phyloP scores from a whole-genome alignment of 2,113 vertebrate species.

The Amazona guildingii region DNA sequence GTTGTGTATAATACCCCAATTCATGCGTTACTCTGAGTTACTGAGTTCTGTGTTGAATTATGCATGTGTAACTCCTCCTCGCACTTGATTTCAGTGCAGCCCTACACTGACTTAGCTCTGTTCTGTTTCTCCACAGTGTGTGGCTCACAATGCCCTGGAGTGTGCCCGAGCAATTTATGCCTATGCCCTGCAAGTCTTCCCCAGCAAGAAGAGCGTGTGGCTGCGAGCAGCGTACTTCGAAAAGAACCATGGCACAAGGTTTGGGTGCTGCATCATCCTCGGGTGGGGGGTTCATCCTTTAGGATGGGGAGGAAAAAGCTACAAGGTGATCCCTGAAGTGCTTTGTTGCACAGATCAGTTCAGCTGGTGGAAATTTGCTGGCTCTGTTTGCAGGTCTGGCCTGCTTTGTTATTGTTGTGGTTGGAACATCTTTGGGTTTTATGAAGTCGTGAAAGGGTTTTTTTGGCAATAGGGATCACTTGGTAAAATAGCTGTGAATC shows the following conservation, averaged over 20 bases:
- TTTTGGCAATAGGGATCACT: not conserved
- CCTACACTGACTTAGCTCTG: not conserved
- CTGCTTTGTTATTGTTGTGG: not conserved
- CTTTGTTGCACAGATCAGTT: not conserved
- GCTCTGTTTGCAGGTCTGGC: not conserved
- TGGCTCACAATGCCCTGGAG: conserved; percentile 92
- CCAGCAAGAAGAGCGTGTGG: conserved; percentile 99
- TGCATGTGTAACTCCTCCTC: not conserved
- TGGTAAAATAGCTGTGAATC: not conserved
- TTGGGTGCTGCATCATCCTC: rapidly evolving
- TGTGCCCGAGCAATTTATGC: conserved; percentile 97
- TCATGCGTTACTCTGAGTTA: not conserved
- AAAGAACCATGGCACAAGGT: conserved; percentile 97
- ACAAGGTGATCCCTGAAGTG: not conserved
- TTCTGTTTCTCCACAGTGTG: conserved; percentile 79
- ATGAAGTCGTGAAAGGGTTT: not conserved
- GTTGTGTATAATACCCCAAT: not conserved
- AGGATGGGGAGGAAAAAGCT: not conserved
- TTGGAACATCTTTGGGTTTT: not conserved
- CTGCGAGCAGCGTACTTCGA: conserved; percentile 96
- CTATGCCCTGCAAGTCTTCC: conserved; percentile 94
- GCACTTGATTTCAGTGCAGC: not conserved
- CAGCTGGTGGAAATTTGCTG: not conserved
- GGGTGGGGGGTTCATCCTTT: not conserved
- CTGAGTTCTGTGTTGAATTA: not conserved